Conservation (phyloP, 2,888 invertebrate species). For the Zelleria hepariella region DNA sequence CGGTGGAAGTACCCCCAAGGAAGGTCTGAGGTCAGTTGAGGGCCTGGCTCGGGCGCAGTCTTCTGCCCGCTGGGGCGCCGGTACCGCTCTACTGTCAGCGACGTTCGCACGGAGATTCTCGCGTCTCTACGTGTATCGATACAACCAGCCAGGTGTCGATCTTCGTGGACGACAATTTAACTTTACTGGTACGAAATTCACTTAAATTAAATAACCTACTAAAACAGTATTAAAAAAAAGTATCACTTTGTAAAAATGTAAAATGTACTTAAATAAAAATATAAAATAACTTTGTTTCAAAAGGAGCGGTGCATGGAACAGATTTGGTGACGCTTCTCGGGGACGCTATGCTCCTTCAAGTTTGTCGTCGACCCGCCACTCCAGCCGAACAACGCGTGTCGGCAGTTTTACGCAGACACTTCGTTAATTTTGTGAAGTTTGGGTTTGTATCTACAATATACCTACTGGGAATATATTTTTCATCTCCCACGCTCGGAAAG, state of each 20-base stretch:
- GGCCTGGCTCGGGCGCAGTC: slow-evolving; percentile 69
- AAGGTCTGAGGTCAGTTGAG: slow-evolving; percentile 48
- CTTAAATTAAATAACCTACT: background rate
- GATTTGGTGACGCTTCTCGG: slow-evolving; percentile 78
- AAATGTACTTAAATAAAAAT: background rate
- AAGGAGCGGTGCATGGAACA: slow-evolving; percentile 77
- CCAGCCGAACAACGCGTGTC: slow-evolving; percentile 71
- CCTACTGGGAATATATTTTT: background rate
- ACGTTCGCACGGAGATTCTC: slow-evolving; percentile 60
- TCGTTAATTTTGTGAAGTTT: slow-evolving; percentile 62
- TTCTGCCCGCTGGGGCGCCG: slow-evolving; percentile 70
- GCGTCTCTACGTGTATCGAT: slow-evolving; percentile 71
- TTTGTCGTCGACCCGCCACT: slow-evolving; percentile 74
- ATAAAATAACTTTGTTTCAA: background rate
- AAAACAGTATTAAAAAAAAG: no score
- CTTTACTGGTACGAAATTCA: slow-evolving; percentile 53
- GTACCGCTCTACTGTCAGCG: slow-evolving; percentile 68
- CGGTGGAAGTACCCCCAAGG: slow-evolving; percentile 26
- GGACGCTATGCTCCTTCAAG: slow-evolving; percentile 76
- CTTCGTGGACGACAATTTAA: slow-evolving; percentile 56
- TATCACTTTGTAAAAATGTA: background rate
- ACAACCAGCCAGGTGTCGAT: slow-evolving; percentile 60
- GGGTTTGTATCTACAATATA: slow-evolving; percentile 34
- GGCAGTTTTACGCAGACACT: slow-evolving; percentile 33
- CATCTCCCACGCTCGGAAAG: no score